Evolutionary conservation across 2,888 invertebrate genomes (phyloP).

Genomic region (Apodemia mormo): DNA sequence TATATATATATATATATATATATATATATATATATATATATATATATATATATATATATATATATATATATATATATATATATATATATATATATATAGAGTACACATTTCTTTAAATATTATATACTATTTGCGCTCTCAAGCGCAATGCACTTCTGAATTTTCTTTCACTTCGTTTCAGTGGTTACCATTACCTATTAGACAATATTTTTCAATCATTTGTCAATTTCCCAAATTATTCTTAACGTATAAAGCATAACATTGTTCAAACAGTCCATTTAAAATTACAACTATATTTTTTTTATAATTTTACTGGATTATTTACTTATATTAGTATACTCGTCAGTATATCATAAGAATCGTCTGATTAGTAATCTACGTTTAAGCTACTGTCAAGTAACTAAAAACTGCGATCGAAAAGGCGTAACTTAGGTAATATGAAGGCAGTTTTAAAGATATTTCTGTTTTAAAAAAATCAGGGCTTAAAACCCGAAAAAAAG

Average conservation of each 20-base stretch:
- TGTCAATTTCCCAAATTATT: background rate
- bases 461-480: background rate
- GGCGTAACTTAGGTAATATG: background rate
- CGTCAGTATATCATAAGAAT: slow-evolving; percentile 38
- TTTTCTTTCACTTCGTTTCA: too few relatives aligned
- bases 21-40: too few relatives aligned
- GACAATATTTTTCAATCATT: too few relatives aligned
- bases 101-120: too few relatives aligned
- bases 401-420: background rate
- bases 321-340: slow-evolving; percentile 25
- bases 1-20: too few relatives aligned
- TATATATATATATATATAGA: too few relatives aligned
- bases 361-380: slow-evolving; percentile 21
- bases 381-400: background rate
- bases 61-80: too few relatives aligned
- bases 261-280: slow-evolving; percentile 15
- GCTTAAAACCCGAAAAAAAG: background rate
- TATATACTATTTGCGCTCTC: too few relatives aligned
- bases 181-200: too few relatives aligned
- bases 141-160: too few relatives aligned
- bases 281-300: slow-evolving; percentile 21
- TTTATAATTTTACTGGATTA: slow-evolving; percentile 25
- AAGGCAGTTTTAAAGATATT: background rate
- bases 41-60: too few relatives aligned
- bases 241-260: background rate